These are phyloP conservation scores for Laodelphax striatellus DNA, from an alignment of 1,140 invertebrate species.

Conservation along the genomic window DNA sequence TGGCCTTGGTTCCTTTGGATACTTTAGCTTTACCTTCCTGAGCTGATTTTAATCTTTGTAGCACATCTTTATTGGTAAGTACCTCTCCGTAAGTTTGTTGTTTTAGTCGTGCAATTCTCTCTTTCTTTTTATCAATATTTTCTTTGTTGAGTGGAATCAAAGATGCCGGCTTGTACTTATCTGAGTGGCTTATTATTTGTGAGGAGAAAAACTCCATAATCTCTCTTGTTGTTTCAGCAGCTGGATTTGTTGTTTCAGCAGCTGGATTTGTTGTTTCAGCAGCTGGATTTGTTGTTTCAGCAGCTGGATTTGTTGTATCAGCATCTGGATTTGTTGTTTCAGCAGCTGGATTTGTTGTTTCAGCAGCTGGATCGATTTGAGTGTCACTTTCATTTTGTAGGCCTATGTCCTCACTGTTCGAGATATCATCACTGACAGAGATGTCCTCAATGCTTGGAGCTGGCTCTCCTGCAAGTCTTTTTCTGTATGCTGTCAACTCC, in stretches of 20 bases:
- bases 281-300: no score
- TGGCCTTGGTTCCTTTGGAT: neutral
- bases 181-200: neutral
- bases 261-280: no score
- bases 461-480: no score
- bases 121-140: constrained; percentile 2
- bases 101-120: neutral
- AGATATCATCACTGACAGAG: neutral
- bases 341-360: no score
- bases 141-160: neutral
- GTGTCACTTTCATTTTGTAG: no score
- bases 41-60: neutral
- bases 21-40: neutral
- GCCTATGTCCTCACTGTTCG: no score
- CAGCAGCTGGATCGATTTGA: no score
- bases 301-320: no score
- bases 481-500: neutral
- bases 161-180: constrained; percentile 4
- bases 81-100: constrained; percentile 4
- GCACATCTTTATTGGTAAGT: neutral
- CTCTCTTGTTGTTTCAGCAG: no score
- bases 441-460: constrained; percentile 1
- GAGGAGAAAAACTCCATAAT: no score
- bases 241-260: no score
- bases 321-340: no score